Conservation (phyloP, 2,113 vertebrate genomes). For the Gymnobelideus leadbeateri region DNA sequence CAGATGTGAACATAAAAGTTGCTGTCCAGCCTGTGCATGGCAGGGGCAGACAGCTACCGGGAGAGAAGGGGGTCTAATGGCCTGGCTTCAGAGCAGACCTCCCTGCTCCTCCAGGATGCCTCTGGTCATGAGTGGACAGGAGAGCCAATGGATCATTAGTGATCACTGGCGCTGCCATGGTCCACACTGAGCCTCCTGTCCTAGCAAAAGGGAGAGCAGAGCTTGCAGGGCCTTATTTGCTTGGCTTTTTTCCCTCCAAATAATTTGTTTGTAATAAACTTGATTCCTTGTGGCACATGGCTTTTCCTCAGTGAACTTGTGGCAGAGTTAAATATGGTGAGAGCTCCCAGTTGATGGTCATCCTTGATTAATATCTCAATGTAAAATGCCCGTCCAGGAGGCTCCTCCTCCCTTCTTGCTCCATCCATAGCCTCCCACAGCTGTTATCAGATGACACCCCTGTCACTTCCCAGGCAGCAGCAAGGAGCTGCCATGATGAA, state of each 20-base stretch:
- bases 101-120: neutral
- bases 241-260: constrained; percentile 8
- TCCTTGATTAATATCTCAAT: constrained; percentile 32
- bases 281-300: constrained; percentile 13
- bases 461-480: neutral
- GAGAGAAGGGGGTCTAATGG: neutral
- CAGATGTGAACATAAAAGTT: constrained; percentile 57
- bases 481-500: neutral
- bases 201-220: neutral
- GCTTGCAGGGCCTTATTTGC: neutral
- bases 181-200: accelerated
- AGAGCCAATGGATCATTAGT: constrained; percentile 4
- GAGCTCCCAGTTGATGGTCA: neutral
- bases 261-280: constrained; percentile 24
- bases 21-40: constrained; percentile 27
- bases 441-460: constrained; percentile 25
- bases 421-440: neutral
- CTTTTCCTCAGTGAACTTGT: constrained; percentile 1
- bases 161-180: neutral
- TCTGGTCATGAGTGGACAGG: neutral
- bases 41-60: constrained; percentile 3
- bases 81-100: neutral
- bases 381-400: neutral
- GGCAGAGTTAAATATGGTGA: neutral
- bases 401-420: neutral